Evolutionary conservation across 2,113 vertebrate species (phyloP).

Genomic region (Oceanites oceanicus): DNA sequence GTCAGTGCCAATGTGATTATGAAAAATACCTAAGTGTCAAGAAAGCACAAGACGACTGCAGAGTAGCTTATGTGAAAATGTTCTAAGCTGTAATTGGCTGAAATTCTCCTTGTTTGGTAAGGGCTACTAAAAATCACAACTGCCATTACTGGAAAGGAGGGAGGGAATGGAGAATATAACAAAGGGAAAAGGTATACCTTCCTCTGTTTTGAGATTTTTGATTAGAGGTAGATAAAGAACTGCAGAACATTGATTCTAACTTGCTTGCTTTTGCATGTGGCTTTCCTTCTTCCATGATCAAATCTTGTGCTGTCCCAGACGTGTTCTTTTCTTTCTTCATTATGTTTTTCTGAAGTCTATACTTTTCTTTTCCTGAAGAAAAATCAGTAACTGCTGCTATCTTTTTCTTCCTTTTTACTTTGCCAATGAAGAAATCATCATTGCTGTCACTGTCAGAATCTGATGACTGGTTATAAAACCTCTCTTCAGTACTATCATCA

Average conservation of each 20-base stretch:
- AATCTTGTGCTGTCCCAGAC: neutral
- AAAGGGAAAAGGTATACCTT: conserved; percentile 58
- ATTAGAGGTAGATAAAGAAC: conserved; percentile 74
- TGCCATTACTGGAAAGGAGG: neutral
- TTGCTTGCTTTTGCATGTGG: conserved; percentile 45
- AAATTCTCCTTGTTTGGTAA: neutral
- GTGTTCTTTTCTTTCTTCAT: neutral
- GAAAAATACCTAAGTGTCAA: neutral
- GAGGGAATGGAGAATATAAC: neutral
- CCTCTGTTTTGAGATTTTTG: conserved; percentile 46
- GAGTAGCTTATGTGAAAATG: neutral
- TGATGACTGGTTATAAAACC: conserved; percentile 89
- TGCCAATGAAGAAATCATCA: conserved; percentile 93
- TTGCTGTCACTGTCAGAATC: conserved; percentile 82
- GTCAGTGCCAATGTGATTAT: neutral
- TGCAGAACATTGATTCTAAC: conserved; percentile 85
- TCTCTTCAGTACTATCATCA: conserved; percentile 95
- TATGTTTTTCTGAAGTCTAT: neutral
- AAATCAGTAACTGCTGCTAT: conserved; percentile 48
- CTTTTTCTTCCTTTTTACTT: conserved; percentile 86
- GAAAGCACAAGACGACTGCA: neutral
- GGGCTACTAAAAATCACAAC: neutral
- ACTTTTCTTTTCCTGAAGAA: conserved; percentile 32
- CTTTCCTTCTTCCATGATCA: neutral
- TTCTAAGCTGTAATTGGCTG: neutral